Evolutionary conservation across 2,888 invertebrate genomes (phyloP).

Genomic region (Pogonocherus hispidulus): DNA sequence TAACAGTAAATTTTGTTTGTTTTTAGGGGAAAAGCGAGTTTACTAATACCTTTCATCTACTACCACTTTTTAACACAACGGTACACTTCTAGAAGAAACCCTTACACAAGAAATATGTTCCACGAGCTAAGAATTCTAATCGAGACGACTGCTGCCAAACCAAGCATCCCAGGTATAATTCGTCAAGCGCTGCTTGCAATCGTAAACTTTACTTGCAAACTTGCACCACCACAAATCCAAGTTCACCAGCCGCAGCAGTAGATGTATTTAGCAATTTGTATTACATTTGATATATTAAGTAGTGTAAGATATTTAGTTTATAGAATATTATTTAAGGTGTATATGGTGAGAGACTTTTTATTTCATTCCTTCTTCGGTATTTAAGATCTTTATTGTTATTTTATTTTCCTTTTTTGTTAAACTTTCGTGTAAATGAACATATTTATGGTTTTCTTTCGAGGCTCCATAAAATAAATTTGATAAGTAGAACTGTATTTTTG

Average conservation of each 20-base stretch:
- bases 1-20: too few species aligned
- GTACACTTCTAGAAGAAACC: conserved; percentile 95
- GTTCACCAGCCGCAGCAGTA: conserved; percentile 59
- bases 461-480: too few species aligned
- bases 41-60: conserved; percentile 95
- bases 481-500: too few species aligned
- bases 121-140: conserved; percentile 84
- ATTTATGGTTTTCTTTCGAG: too few species aligned
- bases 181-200: conserved; percentile 73
- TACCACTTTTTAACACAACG: conserved; percentile 95
- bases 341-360: not conserved
- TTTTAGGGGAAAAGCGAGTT: conserved; percentile 88
- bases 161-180: conserved; percentile 78
- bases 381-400: not conserved
- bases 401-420: too few species aligned
- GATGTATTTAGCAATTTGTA: not conserved
- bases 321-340: not conserved
- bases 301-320: not conserved
- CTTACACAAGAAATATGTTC: conserved; percentile 95
- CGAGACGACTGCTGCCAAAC: conserved; percentile 78
- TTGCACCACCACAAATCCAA: conserved; percentile 78
- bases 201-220: conserved; percentile 80
- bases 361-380: not conserved
- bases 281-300: conserved; percentile 1
- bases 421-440: too few species aligned